A percentile compares a stretch with the other conserved stretches of the same genome.
Evolutionary conservation across 2,888 invertebrate species (phyloP).

Genomic region (Theretra japonica): DNA sequence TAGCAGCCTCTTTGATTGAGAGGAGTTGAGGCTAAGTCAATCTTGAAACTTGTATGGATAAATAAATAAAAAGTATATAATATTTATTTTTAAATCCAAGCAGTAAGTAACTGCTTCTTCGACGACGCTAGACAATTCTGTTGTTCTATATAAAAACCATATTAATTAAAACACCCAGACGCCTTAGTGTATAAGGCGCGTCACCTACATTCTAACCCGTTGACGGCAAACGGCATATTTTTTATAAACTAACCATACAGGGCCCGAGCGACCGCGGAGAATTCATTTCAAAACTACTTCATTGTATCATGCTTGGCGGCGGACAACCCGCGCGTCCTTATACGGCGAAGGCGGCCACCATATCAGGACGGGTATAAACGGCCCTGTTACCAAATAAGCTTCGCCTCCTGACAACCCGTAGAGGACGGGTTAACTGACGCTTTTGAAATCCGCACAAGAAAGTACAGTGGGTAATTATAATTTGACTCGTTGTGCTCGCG

Average conservation of each 20-base stretch:
- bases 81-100: no score
- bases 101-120: no score
- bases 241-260: constrained; percentile 22
- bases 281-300: constrained; percentile 60
- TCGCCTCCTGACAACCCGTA: constrained; percentile 54
- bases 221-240: constrained; percentile 4
- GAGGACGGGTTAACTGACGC: constrained; percentile 62
- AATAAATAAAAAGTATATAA: no score
- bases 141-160: not conserved
- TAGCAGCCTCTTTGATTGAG: no score
- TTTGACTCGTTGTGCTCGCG: constrained; percentile 30
- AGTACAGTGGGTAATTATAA: constrained; percentile 26
- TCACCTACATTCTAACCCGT: constrained; percentile 16
- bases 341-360: constrained; percentile 54
- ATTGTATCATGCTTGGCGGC: constrained; percentile 56
- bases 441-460: constrained; percentile 49
- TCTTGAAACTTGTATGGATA: no score
- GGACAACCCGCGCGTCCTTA: constrained; percentile 50
- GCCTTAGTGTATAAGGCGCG: not conserved
- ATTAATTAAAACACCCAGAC: not conserved
- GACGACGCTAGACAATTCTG: no score
- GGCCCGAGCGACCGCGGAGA: constrained; percentile 31
- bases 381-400: constrained; percentile 66
- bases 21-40: no score
- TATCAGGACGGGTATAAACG: constrained; percentile 60